These are phyloP conservation scores for Tipula unca DNA, from an alignment of 2,888 invertebrate genomes.

Conservation along the genomic window DNA sequence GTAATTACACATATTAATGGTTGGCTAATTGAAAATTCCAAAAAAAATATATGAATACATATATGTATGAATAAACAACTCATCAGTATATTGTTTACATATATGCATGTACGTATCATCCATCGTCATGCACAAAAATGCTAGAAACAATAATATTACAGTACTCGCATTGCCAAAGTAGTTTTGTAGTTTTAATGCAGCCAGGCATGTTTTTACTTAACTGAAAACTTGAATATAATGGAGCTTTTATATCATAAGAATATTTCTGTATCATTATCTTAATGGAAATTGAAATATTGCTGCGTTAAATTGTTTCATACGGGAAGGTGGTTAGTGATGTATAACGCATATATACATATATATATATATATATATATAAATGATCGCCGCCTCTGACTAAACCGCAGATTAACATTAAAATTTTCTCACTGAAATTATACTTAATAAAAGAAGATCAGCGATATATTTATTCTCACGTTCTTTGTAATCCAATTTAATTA, in stretches of 20 bases:
- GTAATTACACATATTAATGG: constrained; percentile 14
- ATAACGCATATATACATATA: too few relatives aligned
- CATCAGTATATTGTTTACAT: background rate
- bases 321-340: background rate
- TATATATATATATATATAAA: too few relatives aligned
- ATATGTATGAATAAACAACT: background rate
- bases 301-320: background rate
- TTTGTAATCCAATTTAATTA: constrained; percentile 8
- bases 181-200: background rate
- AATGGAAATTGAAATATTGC: background rate
- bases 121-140: background rate
- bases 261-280: background rate
- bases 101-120: background rate
- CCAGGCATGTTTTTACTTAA: background rate
- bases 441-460: background rate
- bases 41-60: background rate
- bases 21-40: background rate
- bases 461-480: background rate
- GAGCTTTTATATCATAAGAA: background rate
- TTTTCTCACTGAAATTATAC: background rate
- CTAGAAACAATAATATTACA: background rate
- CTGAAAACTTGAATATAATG: background rate
- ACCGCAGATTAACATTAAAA: background rate
- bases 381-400: background rate
- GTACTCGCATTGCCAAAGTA: background rate